Evolutionary conservation across 2,113 vertebrate genomes (phyloP).

Genomic region (Noturus placidus): DNA sequence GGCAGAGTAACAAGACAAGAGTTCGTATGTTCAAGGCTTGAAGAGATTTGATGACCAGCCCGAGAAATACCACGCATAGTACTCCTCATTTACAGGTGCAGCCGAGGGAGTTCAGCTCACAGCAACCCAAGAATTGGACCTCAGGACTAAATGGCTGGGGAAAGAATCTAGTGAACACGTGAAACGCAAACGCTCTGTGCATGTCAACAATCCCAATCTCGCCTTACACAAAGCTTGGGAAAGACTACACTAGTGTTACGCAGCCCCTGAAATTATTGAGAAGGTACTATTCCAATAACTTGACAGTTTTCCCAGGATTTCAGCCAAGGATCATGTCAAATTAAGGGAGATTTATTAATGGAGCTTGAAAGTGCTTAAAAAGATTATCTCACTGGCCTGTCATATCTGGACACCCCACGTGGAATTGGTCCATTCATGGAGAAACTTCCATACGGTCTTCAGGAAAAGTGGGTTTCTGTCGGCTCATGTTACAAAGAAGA

Average conservation of each 20-base stretch:
- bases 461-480: neutral
- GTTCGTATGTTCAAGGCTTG: slow-evolving; percentile 17
- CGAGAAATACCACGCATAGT: neutral
- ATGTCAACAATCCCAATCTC: slow-evolving; percentile 25
- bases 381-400: slow-evolving; percentile 24
- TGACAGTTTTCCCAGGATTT: slow-evolving; percentile 38
- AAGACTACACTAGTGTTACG: slow-evolving; percentile 2
- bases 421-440: neutral
- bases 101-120: neutral
- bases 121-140: neutral
- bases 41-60: slow-evolving; percentile 5
- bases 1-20: slow-evolving; percentile 1
- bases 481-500: slow-evolving; percentile 37
- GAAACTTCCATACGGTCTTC: neutral
- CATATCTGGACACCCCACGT: neutral
- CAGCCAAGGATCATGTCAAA: slow-evolving; percentile 25
- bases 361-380: slow-evolving; percentile 48
- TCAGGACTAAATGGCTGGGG: neutral
- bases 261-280: slow-evolving; percentile 18
- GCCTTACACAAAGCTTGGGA: slow-evolving; percentile 12
- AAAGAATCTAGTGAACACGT: slow-evolving; percentile 26
- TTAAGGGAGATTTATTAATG: slow-evolving; percentile 40
- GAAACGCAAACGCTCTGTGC: slow-evolving; percentile 32
- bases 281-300: slow-evolving; percentile 19
- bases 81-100: neutral